Evolutionary conservation across 64 coral and sea anemone species (phyloP).

Genomic region (Montipora foliosa): DNA sequence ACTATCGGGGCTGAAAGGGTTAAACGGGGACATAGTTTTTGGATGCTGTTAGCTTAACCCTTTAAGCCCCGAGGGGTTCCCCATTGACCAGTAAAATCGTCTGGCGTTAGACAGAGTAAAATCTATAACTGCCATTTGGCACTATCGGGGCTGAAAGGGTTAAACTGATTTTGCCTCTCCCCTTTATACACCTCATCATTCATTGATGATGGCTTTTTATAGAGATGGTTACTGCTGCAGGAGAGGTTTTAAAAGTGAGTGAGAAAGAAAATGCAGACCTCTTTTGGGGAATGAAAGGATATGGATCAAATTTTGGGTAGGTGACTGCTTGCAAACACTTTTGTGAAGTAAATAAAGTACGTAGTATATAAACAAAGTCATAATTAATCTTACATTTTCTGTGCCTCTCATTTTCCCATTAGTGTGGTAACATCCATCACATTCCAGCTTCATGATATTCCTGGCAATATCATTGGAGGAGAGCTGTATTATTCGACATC

Average conservation of each 20-base stretch:
- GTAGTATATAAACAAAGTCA: too few relatives aligned
- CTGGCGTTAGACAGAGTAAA: too few relatives aligned
- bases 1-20: too few relatives aligned
- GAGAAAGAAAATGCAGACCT: constrained; percentile 73
- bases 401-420: not conserved
- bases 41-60: too few relatives aligned
- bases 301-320: constrained; percentile 88
- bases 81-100: too few relatives aligned
- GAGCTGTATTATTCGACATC: constrained; percentile 64
- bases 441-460: constrained; percentile 70
- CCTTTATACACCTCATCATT: not conserved
- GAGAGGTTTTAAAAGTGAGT: constrained; percentile 72
- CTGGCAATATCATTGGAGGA: constrained; percentile 66
- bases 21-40: too few relatives aligned
- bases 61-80: too few relatives aligned
- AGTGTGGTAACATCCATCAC: constrained; percentile 79
- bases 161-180: too few relatives aligned
- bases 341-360: too few relatives aligned
- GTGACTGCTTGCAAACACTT: not conserved
- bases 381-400: not conserved
- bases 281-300: constrained; percentile 90
- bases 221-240: constrained; percentile 76
- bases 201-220: not conserved
- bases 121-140: too few relatives aligned
- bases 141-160: too few relatives aligned